phyloP scores from a whole-genome alignment of 2,113 vertebrate genomes.

The Condylura cristata region DNA sequence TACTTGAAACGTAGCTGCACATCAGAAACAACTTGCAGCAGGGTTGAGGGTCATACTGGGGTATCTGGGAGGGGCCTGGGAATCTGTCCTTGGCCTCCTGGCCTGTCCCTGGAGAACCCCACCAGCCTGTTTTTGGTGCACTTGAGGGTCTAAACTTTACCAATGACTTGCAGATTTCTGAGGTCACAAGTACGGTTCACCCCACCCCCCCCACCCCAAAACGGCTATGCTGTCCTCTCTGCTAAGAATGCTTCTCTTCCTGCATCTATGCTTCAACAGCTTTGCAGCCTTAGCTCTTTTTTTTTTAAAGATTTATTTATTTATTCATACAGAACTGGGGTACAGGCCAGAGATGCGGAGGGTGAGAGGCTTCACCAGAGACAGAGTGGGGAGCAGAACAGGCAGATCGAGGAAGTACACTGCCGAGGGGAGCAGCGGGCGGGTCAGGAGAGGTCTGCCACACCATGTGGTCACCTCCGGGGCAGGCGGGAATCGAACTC shows the following conservation, averaged over 20 bases:
- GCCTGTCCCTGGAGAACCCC: too few species aligned
- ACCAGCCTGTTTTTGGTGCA: too few species aligned
- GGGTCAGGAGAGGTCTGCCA: too few species aligned
- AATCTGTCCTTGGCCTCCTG: neutral
- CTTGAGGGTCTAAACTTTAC: neutral
- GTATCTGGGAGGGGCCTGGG: neutral
- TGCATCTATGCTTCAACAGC: neutral
- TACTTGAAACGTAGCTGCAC: neutral
- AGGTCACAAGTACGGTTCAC: fast-evolving
- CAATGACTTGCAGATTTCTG: neutral
- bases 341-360: too few species aligned
- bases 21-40: neutral
- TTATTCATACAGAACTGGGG: too few species aligned
- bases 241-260: neutral
- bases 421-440: too few species aligned
- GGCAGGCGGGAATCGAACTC: too few species aligned
- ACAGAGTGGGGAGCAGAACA: too few species aligned
- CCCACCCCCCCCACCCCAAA: neutral
- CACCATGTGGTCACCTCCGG: too few species aligned
- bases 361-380: too few species aligned
- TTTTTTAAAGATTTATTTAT: too few species aligned
- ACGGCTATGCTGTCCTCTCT: neutral
- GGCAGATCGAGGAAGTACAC: too few species aligned
- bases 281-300: neutral
- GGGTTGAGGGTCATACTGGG: neutral